phyloP scores from a whole-genome alignment of 2,797 vertebrate species.

The Enteromius afrohamiltoni region DNA sequence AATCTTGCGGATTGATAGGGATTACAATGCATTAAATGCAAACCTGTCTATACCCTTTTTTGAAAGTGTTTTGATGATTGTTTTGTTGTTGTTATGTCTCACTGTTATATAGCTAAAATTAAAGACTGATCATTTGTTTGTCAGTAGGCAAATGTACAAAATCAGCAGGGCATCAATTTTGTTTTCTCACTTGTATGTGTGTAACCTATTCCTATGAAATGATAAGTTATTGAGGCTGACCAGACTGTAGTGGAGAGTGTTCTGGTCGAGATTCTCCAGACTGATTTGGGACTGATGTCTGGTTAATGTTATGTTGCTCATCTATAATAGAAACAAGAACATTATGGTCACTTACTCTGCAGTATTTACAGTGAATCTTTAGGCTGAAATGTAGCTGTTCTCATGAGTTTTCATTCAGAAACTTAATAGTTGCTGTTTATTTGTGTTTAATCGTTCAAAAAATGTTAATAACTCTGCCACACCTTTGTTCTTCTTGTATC shows the following conservation, averaged over 20 bases:
- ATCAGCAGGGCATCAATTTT: too few species aligned
- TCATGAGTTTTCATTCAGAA: neutral
- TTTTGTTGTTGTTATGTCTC: too few species aligned
- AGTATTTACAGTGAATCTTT: too few species aligned
- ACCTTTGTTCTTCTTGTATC: constrained; percentile 3
- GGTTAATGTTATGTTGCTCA: neutral
- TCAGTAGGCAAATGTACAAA: too few species aligned
- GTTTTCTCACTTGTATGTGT: neutral
- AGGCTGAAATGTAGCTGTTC: too few species aligned
- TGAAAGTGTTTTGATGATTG: too few species aligned
- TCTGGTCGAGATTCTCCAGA: neutral
- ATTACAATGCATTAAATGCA: too few species aligned
- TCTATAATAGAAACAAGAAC: constrained; percentile 5
- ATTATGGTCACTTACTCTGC: neutral
- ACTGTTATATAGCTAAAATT: too few species aligned
- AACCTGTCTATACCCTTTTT: too few species aligned
- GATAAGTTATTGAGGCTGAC: neutral
- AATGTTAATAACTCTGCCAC: neutral
- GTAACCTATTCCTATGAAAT: neutral
- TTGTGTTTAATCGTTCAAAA: neutral
- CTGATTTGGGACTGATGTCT: neutral
- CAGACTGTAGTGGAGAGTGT: neutral
- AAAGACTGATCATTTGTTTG: too few species aligned
- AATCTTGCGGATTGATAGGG: too few species aligned
- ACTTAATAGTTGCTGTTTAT: neutral